These are phyloP conservation scores for Homarus americanus DNA, from an alignment of 1,140 invertebrate genomes.

Conservation along the genomic window DNA sequence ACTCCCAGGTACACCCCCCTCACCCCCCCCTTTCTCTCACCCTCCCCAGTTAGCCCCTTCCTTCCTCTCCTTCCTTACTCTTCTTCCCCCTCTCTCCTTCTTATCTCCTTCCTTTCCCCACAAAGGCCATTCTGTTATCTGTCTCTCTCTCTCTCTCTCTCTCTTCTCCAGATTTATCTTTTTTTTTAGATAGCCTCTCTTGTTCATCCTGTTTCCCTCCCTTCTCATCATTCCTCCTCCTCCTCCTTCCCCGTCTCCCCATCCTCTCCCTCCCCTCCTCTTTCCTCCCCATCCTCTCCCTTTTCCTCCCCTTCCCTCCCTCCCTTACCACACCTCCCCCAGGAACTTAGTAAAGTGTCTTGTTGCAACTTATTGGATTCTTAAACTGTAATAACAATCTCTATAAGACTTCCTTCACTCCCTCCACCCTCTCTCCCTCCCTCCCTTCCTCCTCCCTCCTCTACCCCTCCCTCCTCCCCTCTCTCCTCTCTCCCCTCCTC, in stretches of 20 bases:
- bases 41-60: no score
- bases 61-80: no score
- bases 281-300: neutral
- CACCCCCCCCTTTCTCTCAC: no score
- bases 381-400: neutral
- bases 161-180: neutral
- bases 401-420: neutral
- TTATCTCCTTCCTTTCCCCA: neutral
- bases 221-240: neutral
- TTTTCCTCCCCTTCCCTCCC: neutral
- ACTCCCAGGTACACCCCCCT: no score
- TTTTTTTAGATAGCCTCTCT: no score
- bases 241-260: slow-evolving; percentile 4
- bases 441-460: neutral
- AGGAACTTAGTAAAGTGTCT: neutral
- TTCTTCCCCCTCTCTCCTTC: no score
- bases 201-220: neutral
- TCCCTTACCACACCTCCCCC: neutral
- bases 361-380: neutral
- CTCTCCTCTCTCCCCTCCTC: neutral
- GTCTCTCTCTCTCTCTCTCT: neutral
- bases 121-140: neutral
- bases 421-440: neutral
- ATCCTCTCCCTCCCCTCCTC: neutral
- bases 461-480: neutral